Percentiles rank a stretch among this genome's conserved stretches.
Evolutionary conservation across 2,113 vertebrate genomes (phyloP).

Genomic region (Tiliqua scincoides): DNA sequence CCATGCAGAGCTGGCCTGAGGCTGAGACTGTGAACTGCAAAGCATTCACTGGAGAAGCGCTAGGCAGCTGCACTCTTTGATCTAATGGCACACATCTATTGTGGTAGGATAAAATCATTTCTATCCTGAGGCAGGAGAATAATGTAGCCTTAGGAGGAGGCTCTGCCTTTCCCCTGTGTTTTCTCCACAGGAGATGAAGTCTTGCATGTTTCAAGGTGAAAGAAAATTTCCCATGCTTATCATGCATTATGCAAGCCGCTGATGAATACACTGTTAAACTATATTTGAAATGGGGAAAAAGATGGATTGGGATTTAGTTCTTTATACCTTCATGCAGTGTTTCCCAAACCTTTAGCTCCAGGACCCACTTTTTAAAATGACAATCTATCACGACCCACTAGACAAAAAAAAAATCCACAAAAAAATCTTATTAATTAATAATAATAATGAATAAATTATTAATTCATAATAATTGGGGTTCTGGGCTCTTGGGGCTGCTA

Average conservation of each 20-base stretch:
- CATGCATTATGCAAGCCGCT: background rate
- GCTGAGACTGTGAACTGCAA: conserved; percentile 10
- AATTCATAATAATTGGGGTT: no score
- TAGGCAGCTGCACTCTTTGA: conserved; percentile 6
- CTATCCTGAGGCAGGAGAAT: conserved; percentile 16
- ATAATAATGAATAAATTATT: no score
- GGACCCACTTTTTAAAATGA: no score
- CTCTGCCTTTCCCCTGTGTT: background rate
- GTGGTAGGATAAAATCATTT: conserved; percentile 19
- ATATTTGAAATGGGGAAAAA: background rate
- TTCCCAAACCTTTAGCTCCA: no score
- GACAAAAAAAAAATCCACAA: no score
- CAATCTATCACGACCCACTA: no score
- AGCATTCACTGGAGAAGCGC: background rate
- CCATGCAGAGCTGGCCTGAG: background rate
- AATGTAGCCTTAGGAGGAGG: conserved; percentile 15
- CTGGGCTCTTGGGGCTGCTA: no score
- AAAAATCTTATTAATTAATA: no score
- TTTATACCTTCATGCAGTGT: background rate
- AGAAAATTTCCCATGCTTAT: conserved; percentile 5
- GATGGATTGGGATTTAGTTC: background rate
- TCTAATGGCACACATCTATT: conserved; percentile 3
- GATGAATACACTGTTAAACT: background rate
- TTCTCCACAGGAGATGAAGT: conserved; percentile 1
- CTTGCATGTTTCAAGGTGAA: conserved; percentile 19